A percentile compares a stretch with the other conserved stretches of the same genome.
Conservation (phyloP, 1,140 invertebrate species). For the Mactra quadrangularis region DNA sequence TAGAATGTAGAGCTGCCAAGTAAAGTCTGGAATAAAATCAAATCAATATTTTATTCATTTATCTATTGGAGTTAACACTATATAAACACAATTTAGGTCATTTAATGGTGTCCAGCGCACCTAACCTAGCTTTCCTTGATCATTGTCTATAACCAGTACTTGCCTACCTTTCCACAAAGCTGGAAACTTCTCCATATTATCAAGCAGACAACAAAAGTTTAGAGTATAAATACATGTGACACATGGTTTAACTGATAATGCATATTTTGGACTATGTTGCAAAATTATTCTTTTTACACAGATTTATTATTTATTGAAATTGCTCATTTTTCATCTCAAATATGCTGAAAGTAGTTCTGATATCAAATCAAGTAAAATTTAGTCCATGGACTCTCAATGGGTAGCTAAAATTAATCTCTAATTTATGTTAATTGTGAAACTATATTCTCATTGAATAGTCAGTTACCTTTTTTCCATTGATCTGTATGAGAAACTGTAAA, state of each 20-base stretch:
- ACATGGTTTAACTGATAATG: background rate
- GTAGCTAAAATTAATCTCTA: too few relatives aligned
- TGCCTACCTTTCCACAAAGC: too few relatives aligned
- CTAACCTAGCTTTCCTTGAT: too few relatives aligned
- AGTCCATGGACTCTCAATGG: background rate
- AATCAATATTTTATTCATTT: too few relatives aligned
- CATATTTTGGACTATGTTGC: background rate
- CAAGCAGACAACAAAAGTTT: background rate
- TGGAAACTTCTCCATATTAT: too few relatives aligned
- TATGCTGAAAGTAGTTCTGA: background rate
- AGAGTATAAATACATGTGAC: background rate
- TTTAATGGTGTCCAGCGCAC: too few relatives aligned
- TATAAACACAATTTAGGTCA: too few relatives aligned
- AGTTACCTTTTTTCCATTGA: slow-evolving; percentile 39
- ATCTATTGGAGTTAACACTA: too few relatives aligned
- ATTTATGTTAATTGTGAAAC: background rate
- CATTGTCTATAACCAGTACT: too few relatives aligned
- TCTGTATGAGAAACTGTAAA: slow-evolving; percentile 21
- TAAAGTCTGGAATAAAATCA: background rate
- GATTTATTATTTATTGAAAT: background rate
- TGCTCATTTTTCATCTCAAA: background rate
- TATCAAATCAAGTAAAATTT: background rate
- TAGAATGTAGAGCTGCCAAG: slow-evolving; percentile 1
- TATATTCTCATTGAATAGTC: background rate
- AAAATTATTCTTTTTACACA: background rate